Evolutionary conservation across 2,797 vertebrate genomes (phyloP), one percentile per base, ranked within the genome.

Genomic region (Alcedo atthis): DNA sequence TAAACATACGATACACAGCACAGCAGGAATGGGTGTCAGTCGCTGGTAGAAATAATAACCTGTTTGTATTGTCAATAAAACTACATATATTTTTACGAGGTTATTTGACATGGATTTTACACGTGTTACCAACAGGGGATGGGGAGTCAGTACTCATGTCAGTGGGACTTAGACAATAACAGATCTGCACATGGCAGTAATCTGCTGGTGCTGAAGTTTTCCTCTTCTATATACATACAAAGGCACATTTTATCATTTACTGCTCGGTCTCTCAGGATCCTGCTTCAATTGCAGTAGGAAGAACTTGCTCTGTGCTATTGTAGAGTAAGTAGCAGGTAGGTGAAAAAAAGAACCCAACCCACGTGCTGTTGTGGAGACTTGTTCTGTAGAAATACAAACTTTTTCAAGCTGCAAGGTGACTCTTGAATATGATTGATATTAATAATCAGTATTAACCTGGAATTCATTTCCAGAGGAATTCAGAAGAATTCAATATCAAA

Each of bases 361-460:
- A 92, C 92, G 93, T 94, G 81, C 90, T 93, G 86, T 94, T 89
- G 74, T 81, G 83, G 82, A 81, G 48, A 74, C 55, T n/a, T 84
- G 67, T 61, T 92, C 76, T 90, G n/a, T 55, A 85, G 73, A 89
- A 83, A 81, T 57, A 55, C 0, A 2, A 81, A 40, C 42, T 64
- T 85, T 45, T 84, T 46, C 83, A 81, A 88, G 55, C 61, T 85
- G 66, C 45, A 80, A 76, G n/a, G 43, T 87, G 66, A 66, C 42
- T 75, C 15, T 75, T 64, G 55, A 51, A 87, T 68, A 6, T 62
- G 19, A 40, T 81, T 45, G 64, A 63, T 91, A 58, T 28, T 80
- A 74, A 40, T 76, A 76, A 75, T 66, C 71, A 81, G 8, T 91
- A 77, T 87, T 91, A 87, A 59, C 25, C 13, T 85, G 42, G 33